phyloP scores from a whole-genome alignment of 2,113 vertebrate genomes.

The Carassius carassius region DNA sequence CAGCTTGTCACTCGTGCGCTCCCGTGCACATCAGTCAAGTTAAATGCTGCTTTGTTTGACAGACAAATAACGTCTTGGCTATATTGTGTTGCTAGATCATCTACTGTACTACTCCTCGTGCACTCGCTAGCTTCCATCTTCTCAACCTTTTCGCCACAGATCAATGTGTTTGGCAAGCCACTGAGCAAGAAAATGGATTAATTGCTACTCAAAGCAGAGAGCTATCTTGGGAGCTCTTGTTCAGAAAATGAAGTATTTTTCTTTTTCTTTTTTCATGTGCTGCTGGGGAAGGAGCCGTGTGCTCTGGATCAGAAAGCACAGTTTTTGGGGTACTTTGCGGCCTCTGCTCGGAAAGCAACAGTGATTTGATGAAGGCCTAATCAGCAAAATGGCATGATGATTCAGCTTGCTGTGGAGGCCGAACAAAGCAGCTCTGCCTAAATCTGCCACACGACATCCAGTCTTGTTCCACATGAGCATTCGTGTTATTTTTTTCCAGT shows the following conservation, averaged over 20 bases:
- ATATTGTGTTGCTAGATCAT: neutral
- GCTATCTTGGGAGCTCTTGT: conserved; percentile 73
- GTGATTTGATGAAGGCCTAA: conserved; percentile 62
- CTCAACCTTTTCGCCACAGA: conserved; percentile 63
- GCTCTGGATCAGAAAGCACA: conserved; percentile 39
- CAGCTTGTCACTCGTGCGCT: neutral
- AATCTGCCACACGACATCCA: conserved; percentile 37
- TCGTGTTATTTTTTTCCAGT: neutral
- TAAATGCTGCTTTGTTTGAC: conserved; percentile 37
- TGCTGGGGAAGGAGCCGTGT: conserved; percentile 17
- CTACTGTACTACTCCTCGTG: neutral
- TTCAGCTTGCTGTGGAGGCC: conserved; percentile 61
- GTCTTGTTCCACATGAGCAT: conserved; percentile 46
- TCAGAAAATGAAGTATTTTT: conserved; percentile 69
- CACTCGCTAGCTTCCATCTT: conserved; percentile 47
- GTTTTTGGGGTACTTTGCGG: conserved; percentile 16
- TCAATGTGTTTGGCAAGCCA: conserved; percentile 78
- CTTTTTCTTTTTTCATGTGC: conserved; percentile 55
- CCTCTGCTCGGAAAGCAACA: conserved; percentile 50
- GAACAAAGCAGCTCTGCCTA: conserved; percentile 55
- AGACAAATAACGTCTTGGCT: conserved; percentile 26
- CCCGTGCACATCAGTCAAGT: conserved; percentile 10
- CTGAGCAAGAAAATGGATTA: conserved; percentile 78
- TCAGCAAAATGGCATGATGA: conserved; percentile 70
- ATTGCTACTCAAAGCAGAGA: conserved; percentile 75